Conservation (phyloP, 2,888 invertebrate species). For the Drosophila macrospina region DNA sequence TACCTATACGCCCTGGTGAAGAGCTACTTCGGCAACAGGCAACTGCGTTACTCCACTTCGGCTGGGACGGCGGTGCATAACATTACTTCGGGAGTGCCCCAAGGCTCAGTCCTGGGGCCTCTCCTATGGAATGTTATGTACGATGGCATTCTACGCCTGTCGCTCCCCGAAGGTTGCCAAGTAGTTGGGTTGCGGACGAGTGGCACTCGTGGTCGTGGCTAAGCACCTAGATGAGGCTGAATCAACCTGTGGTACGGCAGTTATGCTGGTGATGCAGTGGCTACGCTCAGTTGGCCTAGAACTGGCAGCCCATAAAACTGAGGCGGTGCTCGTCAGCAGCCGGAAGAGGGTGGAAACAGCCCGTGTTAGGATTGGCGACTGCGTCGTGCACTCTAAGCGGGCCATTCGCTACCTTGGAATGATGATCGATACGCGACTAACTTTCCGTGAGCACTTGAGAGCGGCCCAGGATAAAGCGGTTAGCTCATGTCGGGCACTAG, state of each 20-base stretch:
- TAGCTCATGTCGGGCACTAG: not conserved
- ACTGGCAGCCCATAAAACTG: not conserved
- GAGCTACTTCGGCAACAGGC: not conserved
- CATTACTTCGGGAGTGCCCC: not conserved
- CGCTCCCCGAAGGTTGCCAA: not conserved
- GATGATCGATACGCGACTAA: not conserved
- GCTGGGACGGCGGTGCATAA: not conserved
- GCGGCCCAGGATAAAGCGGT: not conserved
- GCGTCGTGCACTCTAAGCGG: not conserved
- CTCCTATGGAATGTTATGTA: conserved; percentile 1
- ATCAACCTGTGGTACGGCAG: not conserved
- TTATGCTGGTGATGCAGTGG: not conserved
- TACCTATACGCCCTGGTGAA: no score
- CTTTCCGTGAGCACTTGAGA: not conserved
- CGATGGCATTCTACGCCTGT: not conserved
- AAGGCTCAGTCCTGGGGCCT: not conserved
- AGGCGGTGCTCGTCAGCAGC: not conserved
- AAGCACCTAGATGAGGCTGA: not conserved
- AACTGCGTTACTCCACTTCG: not conserved
- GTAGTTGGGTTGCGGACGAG: not conserved
- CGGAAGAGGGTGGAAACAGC: not conserved
- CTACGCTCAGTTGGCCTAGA: not conserved
- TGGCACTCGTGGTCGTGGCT: not conserved
- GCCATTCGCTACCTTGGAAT: not conserved
- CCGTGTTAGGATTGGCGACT: not conserved